Evolutionary conservation across 1,140 invertebrate species (phyloP).

Genomic region (Wasmannia auropunctata): DNA sequence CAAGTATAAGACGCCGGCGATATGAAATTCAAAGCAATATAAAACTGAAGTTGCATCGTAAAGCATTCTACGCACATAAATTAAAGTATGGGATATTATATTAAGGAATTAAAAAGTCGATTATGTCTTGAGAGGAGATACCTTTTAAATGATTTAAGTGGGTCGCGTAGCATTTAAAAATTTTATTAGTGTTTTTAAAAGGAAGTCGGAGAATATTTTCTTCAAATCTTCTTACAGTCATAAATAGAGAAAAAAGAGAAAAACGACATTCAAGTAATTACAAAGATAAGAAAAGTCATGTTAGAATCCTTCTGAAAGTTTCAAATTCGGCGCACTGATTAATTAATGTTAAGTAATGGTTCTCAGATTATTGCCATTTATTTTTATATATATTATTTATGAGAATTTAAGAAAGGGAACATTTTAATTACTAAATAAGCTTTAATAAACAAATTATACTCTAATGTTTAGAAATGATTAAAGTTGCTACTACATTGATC

Average conservation of each 20-base stretch:
- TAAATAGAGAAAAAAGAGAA: not conserved
- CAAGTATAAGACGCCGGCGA: not conserved
- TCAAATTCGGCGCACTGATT: not conserved
- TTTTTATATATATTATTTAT: not conserved
- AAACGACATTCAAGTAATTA: not conserved
- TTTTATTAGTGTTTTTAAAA: not conserved
- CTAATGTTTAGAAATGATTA: not conserved
- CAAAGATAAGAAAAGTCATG: not conserved
- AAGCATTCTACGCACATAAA: not conserved
- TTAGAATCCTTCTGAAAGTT: not conserved
- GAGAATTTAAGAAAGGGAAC: not conserved
- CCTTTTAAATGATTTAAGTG: constrained; percentile 4
- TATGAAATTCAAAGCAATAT: constrained; percentile 2
- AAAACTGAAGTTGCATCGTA: not conserved
- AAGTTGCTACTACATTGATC: not conserved
- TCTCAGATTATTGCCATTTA: not conserved
- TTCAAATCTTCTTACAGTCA: not conserved
- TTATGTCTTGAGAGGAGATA: not conserved
- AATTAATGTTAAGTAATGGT: not conserved
- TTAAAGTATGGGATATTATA: not conserved
- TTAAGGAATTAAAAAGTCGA: not conserved
- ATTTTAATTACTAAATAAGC: constrained; percentile 1
- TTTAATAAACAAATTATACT: not conserved
- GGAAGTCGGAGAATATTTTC: not conserved
- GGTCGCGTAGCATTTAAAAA: not conserved